Base-by-base conservation (phyloP, 2,797 vertebrate genomes). In the Natrix natrix region DNA sequence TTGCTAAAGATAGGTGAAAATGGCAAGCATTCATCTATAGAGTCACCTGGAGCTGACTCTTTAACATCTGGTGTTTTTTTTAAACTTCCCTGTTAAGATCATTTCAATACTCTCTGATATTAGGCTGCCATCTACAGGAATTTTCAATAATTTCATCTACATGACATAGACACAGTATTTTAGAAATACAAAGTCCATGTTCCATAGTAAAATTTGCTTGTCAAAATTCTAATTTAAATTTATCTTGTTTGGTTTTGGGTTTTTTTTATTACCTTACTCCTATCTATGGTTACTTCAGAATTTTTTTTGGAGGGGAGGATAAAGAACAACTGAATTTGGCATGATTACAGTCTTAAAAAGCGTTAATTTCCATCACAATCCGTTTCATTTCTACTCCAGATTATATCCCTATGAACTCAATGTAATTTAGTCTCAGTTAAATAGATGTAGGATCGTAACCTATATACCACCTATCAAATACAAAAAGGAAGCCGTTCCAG, bases 91-190 rank as follows among this genome's bases (percentile, higher is more conserved):
- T 1, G 20, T 48, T 48, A 61, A 26, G 32, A n/a, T 5, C 6
- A 60, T 57, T 43, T 13, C 89, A 43, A 6, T 86, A 86, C 4
- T 32, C 90, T 0, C 78, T 93, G 86, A 87, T 52, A 55, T 90
- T 94, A 43, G 94, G 93, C 94, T 90, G 95, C 95, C 96, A 95
- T 0, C 95, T 91, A 56, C n/a, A 74, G 94, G 92, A 8, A 0
- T 56, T 48, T 0, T 91, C 6, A 93, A 37, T 5, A 6, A 8
- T 66, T 63, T 7, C 22, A 83, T 0, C 48, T 66, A 0, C 20
- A 14, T 74, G 48, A 90, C 87, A 52, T 5, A 86, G 59, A 32
- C 7, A 22, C 6, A 22, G 1, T 87, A n/a, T 11, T 37, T 54
- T 66, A 37, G 74, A 56, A 26, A 4, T 54, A 60, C 10, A 37